Conservation (phyloP, 2,797 vertebrate genomes). For the Jordanella pulchra region DNA sequence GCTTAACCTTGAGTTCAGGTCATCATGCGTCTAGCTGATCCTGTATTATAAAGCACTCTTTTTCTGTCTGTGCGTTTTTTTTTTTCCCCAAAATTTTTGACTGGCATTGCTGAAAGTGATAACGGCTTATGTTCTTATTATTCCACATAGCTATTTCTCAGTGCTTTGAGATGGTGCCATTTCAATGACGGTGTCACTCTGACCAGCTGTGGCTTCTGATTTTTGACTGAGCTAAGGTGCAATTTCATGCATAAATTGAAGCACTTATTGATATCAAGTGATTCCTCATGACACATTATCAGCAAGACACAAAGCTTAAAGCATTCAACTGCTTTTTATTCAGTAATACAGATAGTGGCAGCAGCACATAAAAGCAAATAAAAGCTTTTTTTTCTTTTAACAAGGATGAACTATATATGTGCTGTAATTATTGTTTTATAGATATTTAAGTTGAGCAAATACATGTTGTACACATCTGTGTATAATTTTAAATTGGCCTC, state of each 20-base stretch:
- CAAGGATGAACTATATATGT: too few species aligned
- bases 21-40: neutral
- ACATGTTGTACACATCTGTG: neutral
- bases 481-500: neutral
- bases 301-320: neutral
- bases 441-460: neutral
- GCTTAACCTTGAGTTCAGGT: neutral
- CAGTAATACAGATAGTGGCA: neutral
- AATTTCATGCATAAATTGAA: neutral
- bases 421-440: neutral
- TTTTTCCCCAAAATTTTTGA: neutral
- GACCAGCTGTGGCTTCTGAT: slow-evolving; percentile 7
- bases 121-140: slow-evolving; percentile 5
- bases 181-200: slow-evolving; percentile 11
- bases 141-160: slow-evolving; percentile 11
- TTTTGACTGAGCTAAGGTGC: slow-evolving; percentile 11
- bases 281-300: neutral
- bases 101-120: neutral
- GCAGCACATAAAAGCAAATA: neutral
- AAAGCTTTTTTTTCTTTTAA: too few species aligned
- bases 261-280: neutral
- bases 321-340: neutral
- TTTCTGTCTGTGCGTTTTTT: neutral
- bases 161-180: neutral
- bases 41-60: neutral